Evolutionary conservation across 1,140 invertebrate species (phyloP), one percentile per base, ranked within the genome.

Genomic region (Apis florea): DNA sequence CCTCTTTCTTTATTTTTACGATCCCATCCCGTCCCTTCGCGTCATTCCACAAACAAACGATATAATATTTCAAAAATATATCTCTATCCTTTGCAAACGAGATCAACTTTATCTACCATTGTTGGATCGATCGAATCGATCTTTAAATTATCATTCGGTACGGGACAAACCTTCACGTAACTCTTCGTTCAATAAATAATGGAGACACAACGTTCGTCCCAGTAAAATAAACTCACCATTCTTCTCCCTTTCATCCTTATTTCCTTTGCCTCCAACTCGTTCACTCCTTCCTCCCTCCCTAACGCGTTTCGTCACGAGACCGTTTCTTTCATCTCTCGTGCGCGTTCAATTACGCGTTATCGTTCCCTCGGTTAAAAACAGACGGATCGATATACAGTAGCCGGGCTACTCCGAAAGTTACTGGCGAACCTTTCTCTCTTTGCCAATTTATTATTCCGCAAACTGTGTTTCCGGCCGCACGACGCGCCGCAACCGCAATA

Each of bases 301-400:
- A 6, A 40, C 40, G 17, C 47, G 19, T 40, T 24, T 17, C 21
- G 69, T 69, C 75, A 64, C 79, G 56, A 68, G 73, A 56, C 21
- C 15, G 56, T 71, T 78, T 26, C 71, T 63, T 82, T 56, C 53
- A n/a, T n/a, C 31, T 53, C 59, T 31, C 24, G 19, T 79, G 13
- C 67, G 83, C 75, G 40, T 61, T 66, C 80, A 83, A 89, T 88
- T 89, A 87, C 75, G 68, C 61, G 72, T 85, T 79, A 88, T 90
- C 72, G 80, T 78, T 90, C 89, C 72, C n/a, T n/a, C 70, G 53
- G 83, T 90, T 85, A 85, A 64, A 31, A 67, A 80, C n/a, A n/a
- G 83, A 82, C 81, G 76, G 70, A 72, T 51, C 77, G 83, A 83
- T 89, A 84, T 72, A 71, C 70, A n/a, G n/a, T n/a, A n/a, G n/a